Evolutionary conservation across 2,797 vertebrate species (phyloP), one percentile per base, ranked within the genome.

Genomic region (Eospalax fontanierii): DNA sequence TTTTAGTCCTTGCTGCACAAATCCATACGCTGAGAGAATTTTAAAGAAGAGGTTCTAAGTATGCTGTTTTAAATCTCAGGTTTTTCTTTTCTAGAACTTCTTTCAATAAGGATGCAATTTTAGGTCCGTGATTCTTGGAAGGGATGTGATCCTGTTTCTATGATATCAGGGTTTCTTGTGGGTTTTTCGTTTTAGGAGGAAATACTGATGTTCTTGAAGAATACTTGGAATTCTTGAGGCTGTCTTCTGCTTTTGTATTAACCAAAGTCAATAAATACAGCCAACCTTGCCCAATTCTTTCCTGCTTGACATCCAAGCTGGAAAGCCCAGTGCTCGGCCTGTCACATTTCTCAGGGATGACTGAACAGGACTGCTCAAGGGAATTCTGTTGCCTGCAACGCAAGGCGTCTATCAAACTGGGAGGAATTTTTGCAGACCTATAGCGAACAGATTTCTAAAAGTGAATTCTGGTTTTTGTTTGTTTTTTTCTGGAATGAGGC

Each of bases 361-460:
- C 82, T 90, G 35, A 84, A 66, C 74, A 92, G 50, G 74, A 9
- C 28, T 16, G 35, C 84, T 71, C 26, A 30, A 50, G 80, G 65
- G n/a, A 83, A 57, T 87, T 85, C 65, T 82, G 66, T 21, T 87
- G 57, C 61, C n/a, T 90, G n/a, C 16, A 82, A 68, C 59, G 73
- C 43, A 66, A 87, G 46, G 10, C 35, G 54, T 76, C 75, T 46
- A 30, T 91, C 46, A 87, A 30, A 83, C 73, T 61, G 75, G 46
- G 68, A 83, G 75, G 38, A 46, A 68, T 70, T 11, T 35, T 90
- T 66, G 71, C 70, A 93, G 40, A 79, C 85, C 63, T 73, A 15
- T 57, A 83, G 54, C 68, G 89, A 95, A 57, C 21, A 81, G 68
- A 87, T 93, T 96, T 97, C 73, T 46, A 9, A 88, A 85, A 74